These are phyloP conservation scores for Ameiurus melas DNA, from an alignment of 2,113 vertebrate species.

Conservation along the genomic window DNA sequence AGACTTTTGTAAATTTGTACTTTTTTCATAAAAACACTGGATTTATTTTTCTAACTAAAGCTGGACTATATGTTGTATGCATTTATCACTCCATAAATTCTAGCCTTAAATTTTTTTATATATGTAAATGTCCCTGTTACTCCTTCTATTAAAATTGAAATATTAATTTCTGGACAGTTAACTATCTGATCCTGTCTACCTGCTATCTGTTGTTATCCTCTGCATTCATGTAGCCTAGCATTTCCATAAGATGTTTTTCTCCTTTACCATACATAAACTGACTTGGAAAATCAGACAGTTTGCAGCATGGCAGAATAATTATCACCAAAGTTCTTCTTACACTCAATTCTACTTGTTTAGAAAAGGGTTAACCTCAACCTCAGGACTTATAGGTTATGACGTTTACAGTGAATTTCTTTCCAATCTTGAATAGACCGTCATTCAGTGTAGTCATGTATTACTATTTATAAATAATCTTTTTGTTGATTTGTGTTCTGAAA, in stretches of 20 bases:
- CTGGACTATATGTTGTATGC: neutral
- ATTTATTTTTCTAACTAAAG: neutral
- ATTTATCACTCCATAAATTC: neutral
- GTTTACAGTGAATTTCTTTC: neutral
- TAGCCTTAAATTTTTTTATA: neutral
- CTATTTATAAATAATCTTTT: neutral
- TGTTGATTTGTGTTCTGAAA: neutral
- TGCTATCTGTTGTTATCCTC: neutral
- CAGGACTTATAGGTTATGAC: neutral
- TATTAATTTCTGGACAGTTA: neutral
- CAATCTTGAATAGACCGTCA: neutral
- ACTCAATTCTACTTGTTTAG: neutral
- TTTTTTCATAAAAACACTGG: neutral
- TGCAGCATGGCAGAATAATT: neutral
- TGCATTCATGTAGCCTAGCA: neutral
- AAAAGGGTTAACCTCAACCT: neutral
- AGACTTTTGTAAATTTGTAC: neutral
- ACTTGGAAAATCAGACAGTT: neutral
- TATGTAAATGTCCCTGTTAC: neutral
- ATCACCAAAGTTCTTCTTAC: neutral
- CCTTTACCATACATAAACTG: neutral
- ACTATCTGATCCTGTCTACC: neutral
- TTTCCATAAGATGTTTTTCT: neutral
- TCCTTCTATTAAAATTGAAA: neutral
- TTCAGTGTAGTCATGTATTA: neutral